Evolutionary conservation across 2,888 invertebrate genomes (phyloP).

Genomic region (Melieria picta): DNA sequence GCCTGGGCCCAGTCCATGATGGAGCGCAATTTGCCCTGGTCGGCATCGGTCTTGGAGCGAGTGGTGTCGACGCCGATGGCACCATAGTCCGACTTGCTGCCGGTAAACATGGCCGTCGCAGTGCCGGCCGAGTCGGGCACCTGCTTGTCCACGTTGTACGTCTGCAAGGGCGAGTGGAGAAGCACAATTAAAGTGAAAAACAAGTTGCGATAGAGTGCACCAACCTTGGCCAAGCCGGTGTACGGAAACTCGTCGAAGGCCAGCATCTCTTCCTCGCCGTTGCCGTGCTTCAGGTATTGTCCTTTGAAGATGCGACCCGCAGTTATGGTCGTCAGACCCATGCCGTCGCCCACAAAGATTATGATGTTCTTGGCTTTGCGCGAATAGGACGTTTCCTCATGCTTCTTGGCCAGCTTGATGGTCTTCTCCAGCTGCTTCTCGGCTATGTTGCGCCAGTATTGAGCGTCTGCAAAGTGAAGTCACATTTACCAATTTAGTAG

Average conservation of each 20-base stretch:
- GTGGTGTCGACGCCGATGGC: slow-evolving; percentile 68
- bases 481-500: too few relatives aligned
- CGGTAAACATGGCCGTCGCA: slow-evolving; percentile 74
- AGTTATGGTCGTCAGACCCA: slow-evolving; percentile 74
- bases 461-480: slow-evolving; percentile 50
- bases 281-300: slow-evolving; percentile 61
- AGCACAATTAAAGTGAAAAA: neutral
- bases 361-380: slow-evolving; percentile 72
- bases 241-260: slow-evolving; percentile 73
- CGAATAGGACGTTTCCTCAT: slow-evolving; percentile 54
- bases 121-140: slow-evolving; percentile 78
- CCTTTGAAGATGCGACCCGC: slow-evolving; percentile 74
- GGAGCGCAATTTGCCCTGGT: slow-evolving; percentile 67
- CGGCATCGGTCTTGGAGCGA: slow-evolving; percentile 53
- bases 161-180: slow-evolving; percentile 65
- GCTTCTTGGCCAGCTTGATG: slow-evolving; percentile 64
- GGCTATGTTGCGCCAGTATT: slow-evolving; percentile 57
- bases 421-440: slow-evolving; percentile 59
- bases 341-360: slow-evolving; percentile 75
- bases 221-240: slow-evolving; percentile 72
- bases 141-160: slow-evolving; percentile 76
- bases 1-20: slow-evolving; percentile 72
- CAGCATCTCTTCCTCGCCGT: slow-evolving; percentile 71
- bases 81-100: slow-evolving; percentile 71
- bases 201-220: slow-evolving; percentile 1